Base-by-base conservation (phyloP, 2,113 vertebrate genomes). In the Perca schrenkii region DNA sequence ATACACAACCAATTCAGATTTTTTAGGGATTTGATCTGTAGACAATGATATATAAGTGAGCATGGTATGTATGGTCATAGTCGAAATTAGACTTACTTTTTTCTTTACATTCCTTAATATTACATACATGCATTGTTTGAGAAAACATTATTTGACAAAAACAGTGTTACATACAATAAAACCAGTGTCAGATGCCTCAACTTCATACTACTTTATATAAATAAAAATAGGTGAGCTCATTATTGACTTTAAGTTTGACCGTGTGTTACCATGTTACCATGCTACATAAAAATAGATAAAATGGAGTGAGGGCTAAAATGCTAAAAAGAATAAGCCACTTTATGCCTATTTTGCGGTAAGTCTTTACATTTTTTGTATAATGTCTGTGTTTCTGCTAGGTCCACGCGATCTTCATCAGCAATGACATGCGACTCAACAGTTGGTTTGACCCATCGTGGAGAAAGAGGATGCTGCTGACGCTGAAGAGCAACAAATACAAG, bases 401-500 rank as follows among this genome's bases (percentile, higher is more conserved):
- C 10, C 98, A 99, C 0, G 98, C 98, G 50, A 99, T 99, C 56
- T 99, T 99, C 87, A 99, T 99, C 93, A 99, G 98, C 94, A 99
- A 99, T 0, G 98, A 99, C 89, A 98, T 99, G 98, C 96, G 98
- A 17, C 97, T 99, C 56, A 99, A 99, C 86, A 99, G 97, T 93
- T 99, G 98, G 98, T 99, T 99, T 4, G 98, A 99, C 80, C 98
- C 98, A 0, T 98, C 98, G 0, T 99, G 98, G 98, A 95, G 98
- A 7, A 99, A 99, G 88, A 78, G 98, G 47, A 99, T 99, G 98
- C 95, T 99, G 2, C 96, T 99, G 73, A 99, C 98, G 0, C 91
- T 99, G 16, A 99, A 99, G 93, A 99, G 98, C 80, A 99, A 99
- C 95, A 99, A 99, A 86, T 99, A 99, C 92, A 99, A 99, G 93